Base-by-base conservation (phyloP, 2,888 invertebrate species). In the Lypha dubia region DNA sequence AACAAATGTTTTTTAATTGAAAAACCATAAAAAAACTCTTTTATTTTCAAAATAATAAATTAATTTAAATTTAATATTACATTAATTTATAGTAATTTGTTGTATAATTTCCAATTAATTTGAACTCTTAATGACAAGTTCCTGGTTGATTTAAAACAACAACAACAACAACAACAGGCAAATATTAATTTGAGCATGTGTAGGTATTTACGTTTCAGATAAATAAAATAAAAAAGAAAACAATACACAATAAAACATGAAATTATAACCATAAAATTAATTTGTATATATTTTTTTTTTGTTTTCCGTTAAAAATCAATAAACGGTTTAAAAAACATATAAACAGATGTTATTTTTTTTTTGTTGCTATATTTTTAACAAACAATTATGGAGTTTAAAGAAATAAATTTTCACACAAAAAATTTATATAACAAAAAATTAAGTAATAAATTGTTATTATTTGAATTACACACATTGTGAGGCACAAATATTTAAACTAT, bases 41-140 rank as follows among this genome's bases (percentile, higher is more conserved):
- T 53, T 1, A 28, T 20, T 38, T 38, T 11, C 11, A 62, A 63
- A 49, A 62, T 38, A 17, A 46, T 11, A 46, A 63, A 63, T 63
- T 56, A 32, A 67, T 65, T 75, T 22, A 17, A 41, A 41, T 77
- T 73, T 75, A 53, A 62, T 62, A 24, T 70, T 38, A 70, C 46
- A 75, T 81, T 53, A 70, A 70, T 65, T 53, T 46, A 70, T 38
- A 46, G 15, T 63, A 28, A 46, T 46, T 41, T 63, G 15, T 49
- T 41, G 20, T 68, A 51, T 46, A 67, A 8, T 67, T 58, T 70
- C 22, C 56, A 63, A 76, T 76, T 65, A 75, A 82, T 49, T 82
- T 65, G 3, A 70, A 63, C 60, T 76, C 56, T 70, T 63, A 75
- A 70, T 75, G 75, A 76, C 70, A 81, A 81, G 63, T 82, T 76